A percentile compares a stretch with the other conserved stretches of the same genome.
These are phyloP conservation scores for Pyrrhosoma nymphula DNA, from an alignment of 2,888 invertebrate species.

Conservation along the genomic window DNA sequence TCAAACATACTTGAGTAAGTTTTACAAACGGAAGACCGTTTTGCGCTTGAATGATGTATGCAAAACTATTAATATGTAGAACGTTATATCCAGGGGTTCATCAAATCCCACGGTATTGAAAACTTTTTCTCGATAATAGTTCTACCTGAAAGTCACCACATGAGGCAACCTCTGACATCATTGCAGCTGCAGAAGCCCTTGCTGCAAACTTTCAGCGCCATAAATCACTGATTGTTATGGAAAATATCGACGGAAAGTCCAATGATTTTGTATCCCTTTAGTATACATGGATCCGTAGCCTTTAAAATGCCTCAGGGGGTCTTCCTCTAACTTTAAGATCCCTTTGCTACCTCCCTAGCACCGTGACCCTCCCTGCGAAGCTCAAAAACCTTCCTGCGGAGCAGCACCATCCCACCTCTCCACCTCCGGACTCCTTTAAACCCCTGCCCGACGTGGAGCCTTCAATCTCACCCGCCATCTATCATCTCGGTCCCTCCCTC, in stretches of 20 bases:
- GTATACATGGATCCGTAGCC: not conserved
- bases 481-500: not conserved
- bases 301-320: not conserved
- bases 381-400: not conserved
- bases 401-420: not conserved
- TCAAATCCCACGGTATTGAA: too few species aligned
- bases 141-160: too few species aligned
- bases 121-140: too few species aligned
- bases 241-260: not conserved
- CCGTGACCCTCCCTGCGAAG: not conserved
- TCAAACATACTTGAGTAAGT: too few species aligned
- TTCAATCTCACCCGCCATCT: constrained; percentile 6
- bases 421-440: not conserved
- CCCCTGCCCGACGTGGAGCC: not conserved
- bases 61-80: too few species aligned
- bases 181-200: not conserved
- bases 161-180: not conserved
- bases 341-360: not conserved
- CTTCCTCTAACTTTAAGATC: not conserved
- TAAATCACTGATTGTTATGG: not conserved
- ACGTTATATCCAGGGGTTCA: too few species aligned
- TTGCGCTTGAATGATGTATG: too few species aligned
- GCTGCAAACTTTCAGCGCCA: not conserved
- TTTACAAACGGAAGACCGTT: too few species aligned
- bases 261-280: not conserved